Base-by-base conservation (phyloP, 2,113 vertebrate species). In the Mastomys natalensis region DNA sequence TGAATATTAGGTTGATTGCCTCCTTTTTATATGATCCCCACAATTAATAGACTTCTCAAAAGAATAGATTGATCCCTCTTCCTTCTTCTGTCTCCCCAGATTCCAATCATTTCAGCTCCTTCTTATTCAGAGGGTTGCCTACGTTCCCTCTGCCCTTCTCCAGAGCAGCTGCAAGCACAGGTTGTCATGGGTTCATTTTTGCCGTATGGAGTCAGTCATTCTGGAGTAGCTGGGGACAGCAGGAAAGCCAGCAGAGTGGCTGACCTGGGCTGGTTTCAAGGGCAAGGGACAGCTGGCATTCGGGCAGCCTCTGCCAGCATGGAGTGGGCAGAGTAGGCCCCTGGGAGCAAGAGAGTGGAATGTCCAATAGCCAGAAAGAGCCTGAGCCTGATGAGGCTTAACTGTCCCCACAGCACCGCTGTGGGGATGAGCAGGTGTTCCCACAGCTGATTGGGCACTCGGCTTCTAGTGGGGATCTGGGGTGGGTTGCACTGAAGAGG, bases 211-310 rank as follows among this genome's bases (percentile, higher is more conserved):
- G 88, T 95, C 93, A 78, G 88, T 95, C 93, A 78, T 60, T 64
- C 2, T 0, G 45, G 85, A 93, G 80, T 43, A 68, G 24, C 72
- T 86, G 16, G 94, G 66, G 73, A 91, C 90, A 95, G 26, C 51
- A 31, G 95, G 70, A 48, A 91, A 68, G 62, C 34, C 74, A 16
- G 40, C 48, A 70, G 66, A 78, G 88, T 51, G 51, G 51, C 26
- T 13, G 6, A 78, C 74, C 13, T 0, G 12, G 88, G 76, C 66
- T 90, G 74, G 76, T 81, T 90, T 96, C 95, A 97, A 96, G 97
- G 97, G 84, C 93, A 89, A 91, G 89, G 55, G 95, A 82, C 88
- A 95, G 90, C 97, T 96, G 95, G 93, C 12, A 34, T 86, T 43
- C 15, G 7, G 37, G 68, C 4, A 0, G 82, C 86, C 40, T 53